Evolutionary conservation across 2,797 vertebrate species (phyloP), one percentile per base, ranked within the genome.

Genomic region (Lacerta bilineata): DNA sequence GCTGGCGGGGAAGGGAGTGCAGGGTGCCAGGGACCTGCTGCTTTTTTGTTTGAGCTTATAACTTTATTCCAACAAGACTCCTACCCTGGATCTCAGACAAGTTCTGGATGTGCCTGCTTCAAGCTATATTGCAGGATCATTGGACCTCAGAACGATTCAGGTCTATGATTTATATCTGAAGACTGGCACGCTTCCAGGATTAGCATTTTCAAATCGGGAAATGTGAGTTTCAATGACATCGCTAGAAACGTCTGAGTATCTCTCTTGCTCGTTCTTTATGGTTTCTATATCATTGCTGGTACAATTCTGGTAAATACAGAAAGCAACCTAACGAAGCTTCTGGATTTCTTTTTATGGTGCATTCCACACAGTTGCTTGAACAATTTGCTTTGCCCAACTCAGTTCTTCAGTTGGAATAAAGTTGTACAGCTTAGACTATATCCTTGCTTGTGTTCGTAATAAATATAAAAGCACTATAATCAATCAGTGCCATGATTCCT

Each of bases 371-470:
- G 29, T 36, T 2, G 64, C n/a, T 23, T n/a, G 72, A 23, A 81
- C 23, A 6, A 43, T 72, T 13, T 7, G 50, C 50, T 66, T 79
- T 82, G 8, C 9, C 17, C 3, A 46, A 15, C 29, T 74, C 25
- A 79, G 72, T 36, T 41, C 43, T 66, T 36, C 25, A 27, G 20
- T 33, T 75, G 80, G 33, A 80, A 61, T 61, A 29, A 33, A 68
- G 1, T 78, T 27, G 18, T 36, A 36, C 6, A 20, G 36, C 46
- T 46, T 33, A 68, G 59, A 29, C 8, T 41, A n/a, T 78, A 83
- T 33, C 64, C 27, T 39, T 61, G 20, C 84, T 85, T 43, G 17
- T 23, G 25, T 69, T 88, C 85, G 78, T 78, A 82, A 77, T 83
- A 76, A 61, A 74, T 85, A 79, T 41, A 72, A 33, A 50, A 13